Evolutionary conservation across 2,888 invertebrate genomes (phyloP), one percentile per base, ranked within the genome.

Genomic region (Criorhina ranunculi): DNA sequence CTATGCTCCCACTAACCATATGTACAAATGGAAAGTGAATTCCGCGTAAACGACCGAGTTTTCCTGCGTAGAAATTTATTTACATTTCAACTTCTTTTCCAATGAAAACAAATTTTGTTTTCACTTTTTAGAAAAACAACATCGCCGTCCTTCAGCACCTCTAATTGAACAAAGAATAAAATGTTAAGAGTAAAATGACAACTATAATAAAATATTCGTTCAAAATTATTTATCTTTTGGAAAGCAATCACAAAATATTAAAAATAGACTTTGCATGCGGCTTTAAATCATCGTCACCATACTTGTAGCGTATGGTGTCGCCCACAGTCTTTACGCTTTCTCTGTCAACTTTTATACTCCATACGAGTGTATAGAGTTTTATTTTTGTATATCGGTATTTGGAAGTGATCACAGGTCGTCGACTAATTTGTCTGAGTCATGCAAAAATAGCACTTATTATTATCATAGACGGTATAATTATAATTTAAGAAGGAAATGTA

Each of bases 341-440:
- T 46, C 46, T 12, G 7, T n/a, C 29, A n/a, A 24, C 24, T 24
- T 24, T 24, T 24, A 24, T 4, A 24, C 24, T 24, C 24, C 2
- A 49, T 7, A 24, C 6, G 19, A 2, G 19, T 11, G 11, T 5
- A 9, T 49, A 24, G 6, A 49, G 19, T 49, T 8, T 8, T 51
- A 29, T 11, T 29, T 11, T 31, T 1, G 7, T 60, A 24, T 24
- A 31, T n/a, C 59, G 59, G 42, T 77, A 33, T 53, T 67, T 59
- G 33, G 40, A 35, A 60, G 9, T 44, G 44, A 53, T 60, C 69
- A 15, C 35, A 62, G 44, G 37, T 60, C 42, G 24, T 60, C 60
- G 53, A 40, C 49, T 60, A 76, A 59, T 49, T 46, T 59, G 37
- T 15, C 11, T 75, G 75, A 59, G 33, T 66, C 66, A 75, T 75